Conservation (phyloP, 2,888 invertebrate species). For the Agrotis exclamationis region DNA sequence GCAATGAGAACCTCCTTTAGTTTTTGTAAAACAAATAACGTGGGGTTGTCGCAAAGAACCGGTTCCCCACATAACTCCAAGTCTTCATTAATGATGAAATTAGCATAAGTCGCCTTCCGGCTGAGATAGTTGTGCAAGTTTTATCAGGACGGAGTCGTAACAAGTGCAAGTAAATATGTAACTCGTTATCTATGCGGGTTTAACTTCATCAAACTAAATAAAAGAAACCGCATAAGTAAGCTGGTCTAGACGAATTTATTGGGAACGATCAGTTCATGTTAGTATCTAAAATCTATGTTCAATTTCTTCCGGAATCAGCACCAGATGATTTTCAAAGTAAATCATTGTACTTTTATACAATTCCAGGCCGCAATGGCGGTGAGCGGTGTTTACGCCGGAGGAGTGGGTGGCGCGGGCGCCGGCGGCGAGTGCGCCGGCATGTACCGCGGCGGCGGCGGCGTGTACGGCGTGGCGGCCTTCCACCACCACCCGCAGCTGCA, state of each 20-base stretch:
- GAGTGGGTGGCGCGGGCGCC: conserved; percentile 80
- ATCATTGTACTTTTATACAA: conserved; percentile 4
- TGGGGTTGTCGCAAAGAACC: conserved; percentile 40
- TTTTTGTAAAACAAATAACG: conserved; percentile 25
- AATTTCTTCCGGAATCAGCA: too few relatives aligned
- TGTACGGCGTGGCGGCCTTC: conserved; percentile 88
- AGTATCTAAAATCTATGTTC: background rate
- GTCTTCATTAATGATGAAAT: conserved; percentile 69
- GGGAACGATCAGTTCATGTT: background rate
- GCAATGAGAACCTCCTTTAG: conserved; percentile 1
- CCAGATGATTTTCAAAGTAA: background rate
- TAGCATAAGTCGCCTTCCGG: conserved; percentile 67
- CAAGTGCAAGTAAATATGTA: conserved; percentile 29
- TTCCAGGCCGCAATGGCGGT: conserved; percentile 86
- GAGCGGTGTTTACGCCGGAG: conserved; percentile 85
- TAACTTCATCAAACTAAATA: conserved; percentile 20
- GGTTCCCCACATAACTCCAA: conserved; percentile 52
- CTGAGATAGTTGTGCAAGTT: conserved; percentile 61
- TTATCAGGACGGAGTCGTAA: conserved; percentile 58
- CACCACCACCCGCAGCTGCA: conserved; percentile 87
- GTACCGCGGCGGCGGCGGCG: conserved; percentile 85
- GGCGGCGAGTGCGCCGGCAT: conserved; percentile 85
- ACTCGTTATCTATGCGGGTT: conserved; percentile 21
- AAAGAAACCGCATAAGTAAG: conserved; percentile 8
- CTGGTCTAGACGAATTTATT: background rate